phyloP scores from a whole-genome alignment of 2,113 vertebrate species.

The Alouatta palliata region DNA sequence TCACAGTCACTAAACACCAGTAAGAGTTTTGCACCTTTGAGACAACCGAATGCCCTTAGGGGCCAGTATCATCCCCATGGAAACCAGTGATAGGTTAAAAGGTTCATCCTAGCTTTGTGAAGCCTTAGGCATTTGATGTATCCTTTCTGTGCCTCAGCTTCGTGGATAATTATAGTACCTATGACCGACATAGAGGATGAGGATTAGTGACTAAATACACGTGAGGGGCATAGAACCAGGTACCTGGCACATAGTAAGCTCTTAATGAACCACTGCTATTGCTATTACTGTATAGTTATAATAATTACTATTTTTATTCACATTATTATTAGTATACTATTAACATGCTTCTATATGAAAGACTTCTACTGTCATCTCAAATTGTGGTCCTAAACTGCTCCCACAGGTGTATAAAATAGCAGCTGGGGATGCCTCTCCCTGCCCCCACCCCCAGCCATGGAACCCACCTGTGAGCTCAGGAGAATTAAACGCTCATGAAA shows the following conservation, averaged over 20 bases:
- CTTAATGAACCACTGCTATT: neutral
- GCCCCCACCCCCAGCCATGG: accelerated
- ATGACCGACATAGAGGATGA: neutral
- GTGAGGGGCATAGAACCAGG: neutral
- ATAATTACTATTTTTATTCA: neutral
- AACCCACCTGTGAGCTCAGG: neutral
- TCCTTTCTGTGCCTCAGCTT: neutral
- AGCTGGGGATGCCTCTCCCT: neutral
- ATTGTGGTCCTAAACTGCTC: neutral
- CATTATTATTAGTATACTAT: neutral
- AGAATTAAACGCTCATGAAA: neutral
- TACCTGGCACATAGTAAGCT: neutral
- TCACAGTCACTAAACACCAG: neutral
- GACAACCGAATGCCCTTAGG: neutral
- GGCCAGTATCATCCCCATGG: too few species aligned
- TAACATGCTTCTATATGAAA: neutral
- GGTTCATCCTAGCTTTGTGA: accelerated
- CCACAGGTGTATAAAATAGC: neutral
- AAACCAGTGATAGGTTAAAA: neutral
- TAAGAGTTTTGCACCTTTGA: neutral
- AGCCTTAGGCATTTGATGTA: neutral
- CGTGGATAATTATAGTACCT: neutral
- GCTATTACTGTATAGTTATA: neutral
- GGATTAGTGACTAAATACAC: neutral
- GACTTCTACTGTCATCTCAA: neutral